Evolutionary conservation across 1,140 invertebrate genomes (phyloP), one percentile per base, ranked within the genome.

Genomic region (Atta cephalotes): DNA sequence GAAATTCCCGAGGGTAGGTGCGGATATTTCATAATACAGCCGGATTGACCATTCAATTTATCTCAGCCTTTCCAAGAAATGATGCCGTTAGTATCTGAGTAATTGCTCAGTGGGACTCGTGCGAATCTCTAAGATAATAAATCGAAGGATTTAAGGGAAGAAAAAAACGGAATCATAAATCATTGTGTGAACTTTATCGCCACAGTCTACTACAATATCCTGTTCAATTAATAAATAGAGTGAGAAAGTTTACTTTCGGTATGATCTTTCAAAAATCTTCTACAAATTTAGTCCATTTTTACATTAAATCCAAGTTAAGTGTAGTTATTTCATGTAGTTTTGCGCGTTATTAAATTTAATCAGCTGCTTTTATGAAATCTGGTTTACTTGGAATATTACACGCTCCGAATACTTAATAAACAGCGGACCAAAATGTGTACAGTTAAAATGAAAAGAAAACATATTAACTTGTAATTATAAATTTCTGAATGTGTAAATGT

Each of bases 331-430:
- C n/a, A 16, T 21, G 14, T 14, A 66, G 28, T 31, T 81, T 71
- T 81, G 31, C 35, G 31, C 21, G 14, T 71, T 70, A 56, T 70
- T 81, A 81, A 81, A 81, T 80, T 53, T 35, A 71, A 18, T 53
- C 66, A 25, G 6, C 9, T 56, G n/a, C 9, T 71, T 81, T 71
- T 58, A n/a, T 39, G 31, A 81, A 81, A 81, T 81, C 21, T 56
- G 21, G n/a, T 70, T 56, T 80, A 70, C 25, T 70, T 12, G 45
- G 53, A 79, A 12, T 21, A 58, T 81, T 70, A 68, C 49, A 80
- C 63, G 63, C 63, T 80, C 49, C 45, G 49, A 80, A 80, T 70
- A 80, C 12, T 53, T 53, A 16, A 65, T 6, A 2, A 2, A 58
- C 56, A 10, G 9, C n/a, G n/a, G n/a, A 58, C 18, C 49, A 70